Percentiles rank a stretch among this genome's conserved stretches.
phyloP scores from a whole-genome alignment of 2,888 invertebrate genomes.

The Lasioglossum marginatum region DNA sequence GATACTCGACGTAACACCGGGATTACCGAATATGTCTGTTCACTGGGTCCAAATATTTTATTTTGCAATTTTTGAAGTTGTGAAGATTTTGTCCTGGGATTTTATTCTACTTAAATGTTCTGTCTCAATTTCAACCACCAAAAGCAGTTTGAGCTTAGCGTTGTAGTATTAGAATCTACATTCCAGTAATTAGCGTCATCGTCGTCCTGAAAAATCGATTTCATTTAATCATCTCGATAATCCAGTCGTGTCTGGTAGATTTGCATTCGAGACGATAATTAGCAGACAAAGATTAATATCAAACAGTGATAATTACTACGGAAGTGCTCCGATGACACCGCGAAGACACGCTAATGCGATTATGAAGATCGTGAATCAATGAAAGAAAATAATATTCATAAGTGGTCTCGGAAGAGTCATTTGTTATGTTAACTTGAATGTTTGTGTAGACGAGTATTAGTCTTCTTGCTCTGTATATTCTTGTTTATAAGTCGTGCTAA shows the following conservation, averaged over 20 bases:
- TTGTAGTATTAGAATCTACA: no score
- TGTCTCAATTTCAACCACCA: no score
- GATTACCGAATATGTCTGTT: not conserved
- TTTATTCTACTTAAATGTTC: no score
- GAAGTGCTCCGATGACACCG: not conserved
- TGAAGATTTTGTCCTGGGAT: no score
- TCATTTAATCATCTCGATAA: not conserved
- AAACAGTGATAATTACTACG: not conserved
- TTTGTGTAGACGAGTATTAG: not conserved
- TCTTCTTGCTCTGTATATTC: not conserved
- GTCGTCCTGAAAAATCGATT: not conserved
- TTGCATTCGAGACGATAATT: not conserved
- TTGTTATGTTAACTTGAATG: not conserved
- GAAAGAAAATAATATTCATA: not conserved
- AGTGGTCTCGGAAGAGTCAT: not conserved
- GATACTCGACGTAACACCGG: not conserved
- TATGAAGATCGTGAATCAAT: not conserved
- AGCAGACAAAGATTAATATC: not conserved
- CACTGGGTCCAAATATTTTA: not conserved
- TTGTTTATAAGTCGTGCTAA: not conserved
- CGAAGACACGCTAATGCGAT: not conserved
- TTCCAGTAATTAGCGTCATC: no score
- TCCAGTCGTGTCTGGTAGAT: not conserved
- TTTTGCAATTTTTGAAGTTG: not conserved
- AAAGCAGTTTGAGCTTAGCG: no score